Evolutionary conservation across 2,797 vertebrate species (phyloP), one percentile per base, ranked within the genome.

Genomic region (Gouania willdenowi): DNA sequence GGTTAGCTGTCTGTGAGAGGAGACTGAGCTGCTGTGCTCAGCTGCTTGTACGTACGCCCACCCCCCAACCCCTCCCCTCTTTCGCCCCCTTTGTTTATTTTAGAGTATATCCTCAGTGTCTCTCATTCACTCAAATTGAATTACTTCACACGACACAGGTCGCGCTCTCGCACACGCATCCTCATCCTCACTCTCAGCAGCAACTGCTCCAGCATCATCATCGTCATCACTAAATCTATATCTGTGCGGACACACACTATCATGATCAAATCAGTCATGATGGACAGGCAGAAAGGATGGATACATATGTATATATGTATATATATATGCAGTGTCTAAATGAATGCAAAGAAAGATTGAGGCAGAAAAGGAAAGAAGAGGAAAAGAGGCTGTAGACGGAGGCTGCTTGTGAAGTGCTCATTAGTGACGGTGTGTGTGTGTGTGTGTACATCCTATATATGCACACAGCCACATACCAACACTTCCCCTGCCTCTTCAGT

Each of bases 111-210:
- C 59, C 36, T 48, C 45, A 58, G 4, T 33, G 40, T 14, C 12
- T 27, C 17, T 14, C n/a, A 35, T 39, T 27, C 37, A 34, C n/a
- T 35, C 26, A 13, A 51, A 56, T 28, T 46, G 51, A 53, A 79
- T 81, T 80, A 65, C 79, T 74, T 72, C 57, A 71, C 71, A 60
- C n/a, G 8, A 17, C 25, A 68, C 61, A 43, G 60, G 45, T 56
- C 62, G 26, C 32, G 25, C 17, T 41, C 4, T n/a, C 39, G 9
- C 8, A 16, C 35, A 21, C 16, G 15, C 10, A 6, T 6, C 22
- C 23, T 8, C 16, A 35, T 21, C 16, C 15, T 10, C 6, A 6
- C 22, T 23, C 47, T 58, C 27, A 41, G 15, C 34, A 38, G 39
- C 59, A 68, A 60, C 56, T 65, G 57, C 46, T 38, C 26, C 26